These are phyloP conservation scores for Schlechtendalia chinensis DNA, from an alignment of 1,140 invertebrate genomes.

Conservation along the genomic window DNA sequence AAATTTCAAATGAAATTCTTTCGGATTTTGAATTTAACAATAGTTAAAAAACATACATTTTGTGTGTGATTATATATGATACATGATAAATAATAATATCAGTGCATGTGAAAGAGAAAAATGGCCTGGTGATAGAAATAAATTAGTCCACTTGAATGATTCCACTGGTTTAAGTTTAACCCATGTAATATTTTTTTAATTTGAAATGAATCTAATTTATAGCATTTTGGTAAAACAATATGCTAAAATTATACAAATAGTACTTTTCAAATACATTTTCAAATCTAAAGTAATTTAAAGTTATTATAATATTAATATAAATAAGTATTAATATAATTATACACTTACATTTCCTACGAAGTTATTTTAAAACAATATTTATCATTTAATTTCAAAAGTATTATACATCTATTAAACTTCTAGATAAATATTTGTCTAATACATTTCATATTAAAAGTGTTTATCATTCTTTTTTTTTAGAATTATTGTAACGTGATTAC, in stretches of 20 bases:
- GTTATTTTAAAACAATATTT: not conserved
- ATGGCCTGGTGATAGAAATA: not conserved
- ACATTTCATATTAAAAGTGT: not conserved
- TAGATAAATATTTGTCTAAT: not conserved
- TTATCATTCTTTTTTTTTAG: not conserved
- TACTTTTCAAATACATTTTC: not conserved
- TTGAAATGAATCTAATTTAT: not conserved
- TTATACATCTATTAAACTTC: not conserved
- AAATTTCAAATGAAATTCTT: not conserved
- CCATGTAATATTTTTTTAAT: not conserved
- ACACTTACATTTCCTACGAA: not conserved
- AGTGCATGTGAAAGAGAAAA: not conserved
- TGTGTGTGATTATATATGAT: not conserved
- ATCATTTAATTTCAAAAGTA: not conserved
- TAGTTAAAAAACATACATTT: not conserved
- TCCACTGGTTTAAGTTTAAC: not conserved
- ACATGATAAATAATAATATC: no score
- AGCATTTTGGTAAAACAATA: not conserved
- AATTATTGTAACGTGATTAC: not conserved
- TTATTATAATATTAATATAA: not conserved
- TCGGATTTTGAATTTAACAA: not conserved
- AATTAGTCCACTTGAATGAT: not conserved
- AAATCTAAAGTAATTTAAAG: not conserved
- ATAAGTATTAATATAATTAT: no score
- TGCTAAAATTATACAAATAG: not conserved